phyloP scores from a whole-genome alignment of 1,140 invertebrate genomes.

The Drosophila mayri region DNA sequence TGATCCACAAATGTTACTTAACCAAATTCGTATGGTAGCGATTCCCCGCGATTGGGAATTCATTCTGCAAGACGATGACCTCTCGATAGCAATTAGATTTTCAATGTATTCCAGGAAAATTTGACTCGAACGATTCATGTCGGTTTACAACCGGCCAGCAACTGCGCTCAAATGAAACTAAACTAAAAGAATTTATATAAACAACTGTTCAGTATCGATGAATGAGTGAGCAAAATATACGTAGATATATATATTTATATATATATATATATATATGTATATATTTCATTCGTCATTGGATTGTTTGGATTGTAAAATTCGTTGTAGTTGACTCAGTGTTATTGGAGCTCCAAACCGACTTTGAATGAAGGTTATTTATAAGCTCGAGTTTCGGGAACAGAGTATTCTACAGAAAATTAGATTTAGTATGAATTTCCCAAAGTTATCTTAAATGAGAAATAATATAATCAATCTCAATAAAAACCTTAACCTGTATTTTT shows the following conservation, averaged over 20 bases:
- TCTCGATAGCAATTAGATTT: slow-evolving; percentile 36
- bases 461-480: no score
- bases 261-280: not conserved
- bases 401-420: not conserved
- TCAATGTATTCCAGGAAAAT: slow-evolving; percentile 60
- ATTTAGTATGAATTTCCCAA: not conserved
- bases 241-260: not conserved
- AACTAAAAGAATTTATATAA: slow-evolving; percentile 18
- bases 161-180: slow-evolving; percentile 25
- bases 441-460: not conserved
- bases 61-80: not conserved
- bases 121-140: slow-evolving; percentile 59
- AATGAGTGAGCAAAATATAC: not conserved
- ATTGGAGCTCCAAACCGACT: not conserved
- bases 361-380: not conserved
- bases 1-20: slow-evolving; percentile 7
- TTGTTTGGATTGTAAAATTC: slow-evolving; percentile 5
- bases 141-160: not conserved
- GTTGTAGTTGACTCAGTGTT: not conserved
- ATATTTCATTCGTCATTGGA: not conserved
- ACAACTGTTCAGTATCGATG: slow-evolving; percentile 2
- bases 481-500: not conserved
- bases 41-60: slow-evolving; percentile 17
- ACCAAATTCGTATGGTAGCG: slow-evolving; percentile 45
- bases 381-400: not conserved